Evolutionary conservation across 1,140 invertebrate genomes (phyloP), one percentile per base, ranked within the genome.

Genomic region (Acromyrmex echinatior): DNA sequence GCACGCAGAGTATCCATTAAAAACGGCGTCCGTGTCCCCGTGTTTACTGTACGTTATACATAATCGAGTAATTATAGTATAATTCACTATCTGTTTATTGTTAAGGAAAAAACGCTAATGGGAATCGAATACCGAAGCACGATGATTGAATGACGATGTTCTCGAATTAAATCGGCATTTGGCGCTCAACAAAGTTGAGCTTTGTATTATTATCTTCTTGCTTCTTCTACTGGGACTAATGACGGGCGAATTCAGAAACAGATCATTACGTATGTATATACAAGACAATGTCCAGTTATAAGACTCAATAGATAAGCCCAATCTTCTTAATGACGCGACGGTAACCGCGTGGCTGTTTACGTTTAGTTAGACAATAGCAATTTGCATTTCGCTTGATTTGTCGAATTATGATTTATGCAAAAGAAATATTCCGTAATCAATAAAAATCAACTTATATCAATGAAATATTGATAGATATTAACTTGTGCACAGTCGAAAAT

Each of bases 351-450:
- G 53, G 14, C 0, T 14, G 62, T 28, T 21, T 71, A 71, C 71
- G 71, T 71, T 81, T 81, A 70, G 21, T 81, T 81, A 58, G 31
- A 81, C 53, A 21, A 9, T 9, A 81, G 45, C 49, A 68, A 80
- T 77, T 60, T 39, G 28, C 63, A 68, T 68, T 80, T 21, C 31
- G 63, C n/a, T 28, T 35, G 3, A 5, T 16, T 60, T 25, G 7
- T 56, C 51, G 21, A 53, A 70, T 56, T 56, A 10, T n/a, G 3
- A 56, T 21, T 66, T 18, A 18, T 28, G 28, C 12, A 12, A 31
- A 14, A 66, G 3, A 14, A 45, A 56, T 56, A 58, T 9, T 31
- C 16, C 9, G 3, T 31, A 53, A 76, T 74, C 5, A 51, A 73
- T 58, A 76, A 58, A 39, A 39, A 12, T 76, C 51, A 35, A 14